Base-by-base conservation (phyloP, 2,113 vertebrate genomes). In the Protobothrops flavoviridis region DNA sequence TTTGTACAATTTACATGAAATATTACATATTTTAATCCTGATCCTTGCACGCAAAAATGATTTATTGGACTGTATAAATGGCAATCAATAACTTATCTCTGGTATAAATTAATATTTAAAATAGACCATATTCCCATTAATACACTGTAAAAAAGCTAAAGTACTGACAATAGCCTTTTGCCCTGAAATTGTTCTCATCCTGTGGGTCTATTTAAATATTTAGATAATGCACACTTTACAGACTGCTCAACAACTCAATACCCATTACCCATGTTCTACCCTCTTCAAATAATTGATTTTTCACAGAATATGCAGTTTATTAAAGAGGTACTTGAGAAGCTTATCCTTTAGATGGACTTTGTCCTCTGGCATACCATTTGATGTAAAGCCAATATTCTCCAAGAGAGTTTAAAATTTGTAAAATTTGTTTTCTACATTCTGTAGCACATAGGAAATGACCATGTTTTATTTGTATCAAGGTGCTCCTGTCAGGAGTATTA, bases 221-320 rank as follows among this genome's bases (percentile, higher is more conserved):
- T 85, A 85, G 89, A 20, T 43, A 13, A 33, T 24, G 8, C 87
- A 5, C 1, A 86, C 56, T 92, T 55, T 81, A 8, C 53, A 85
- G 61, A 56, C 48, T 87, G 69, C 26, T 45, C 29, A 81, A 89
- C 0, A 43, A 3, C 7, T 88, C 29, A 17, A 33, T 0, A 81
- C 53, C 87, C 0, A 8, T 6, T 88, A 24, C 56, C 85, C 57
- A 89, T 33, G 94, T 92, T 57, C 59, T n/a, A 21, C 43, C 17
- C 56, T 64, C 85, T 92, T 87, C 56, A 64, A 87, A 87, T 20
- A 50, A 52, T 92, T 59, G n/a, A n/a, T 92, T 87, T 85, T 85
- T 92, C 59, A 53, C 45, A 33, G 85, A 92, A 50, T 56, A 24
- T 50, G 26, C 29, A 87, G 85, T 59, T 48, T 61, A n/a, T 87